Percentiles rank a stretch among this genome's conserved stretches.
These are phyloP conservation scores for Anseranas semipalmata DNA, from an alignment of 2,113 vertebrate species.

Conservation along the genomic window DNA sequence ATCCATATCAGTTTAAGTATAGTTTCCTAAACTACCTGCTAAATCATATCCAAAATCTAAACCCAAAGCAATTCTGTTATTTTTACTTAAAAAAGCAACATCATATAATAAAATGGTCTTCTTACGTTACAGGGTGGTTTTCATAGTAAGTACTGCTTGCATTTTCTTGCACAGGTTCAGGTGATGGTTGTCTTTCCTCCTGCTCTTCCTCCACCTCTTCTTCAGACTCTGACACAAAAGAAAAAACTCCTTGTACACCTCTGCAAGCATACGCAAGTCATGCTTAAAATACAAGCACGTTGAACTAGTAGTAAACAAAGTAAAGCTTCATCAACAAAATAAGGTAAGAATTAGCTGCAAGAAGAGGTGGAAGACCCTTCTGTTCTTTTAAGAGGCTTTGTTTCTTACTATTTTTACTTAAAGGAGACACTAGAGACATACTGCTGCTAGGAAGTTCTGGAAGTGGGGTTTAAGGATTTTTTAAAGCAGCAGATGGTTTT, in stretches of 20 bases:
- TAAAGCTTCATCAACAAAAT: not conserved
- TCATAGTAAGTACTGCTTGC: constrained; percentile 89
- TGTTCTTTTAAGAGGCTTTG: not conserved
- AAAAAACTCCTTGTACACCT: not conserved
- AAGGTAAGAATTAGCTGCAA: not conserved
- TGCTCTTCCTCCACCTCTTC: constrained; percentile 94
- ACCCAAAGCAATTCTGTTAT: not conserved
- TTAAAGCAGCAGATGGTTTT: not conserved
- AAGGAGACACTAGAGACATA: not conserved
- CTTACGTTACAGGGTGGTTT: constrained; percentile 89
- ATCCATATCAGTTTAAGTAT: not conserved
- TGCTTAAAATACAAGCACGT: not conserved
- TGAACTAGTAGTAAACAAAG: not conserved
- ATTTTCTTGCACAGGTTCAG: constrained; percentile 91
- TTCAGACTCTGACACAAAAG: constrained; percentile 85
- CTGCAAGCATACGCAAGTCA: accelerated
- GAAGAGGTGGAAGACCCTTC: not conserved
- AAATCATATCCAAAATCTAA: not conserved
- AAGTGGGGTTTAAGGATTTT: not conserved
- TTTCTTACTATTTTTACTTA: not conserved
- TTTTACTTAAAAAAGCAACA: not conserved
- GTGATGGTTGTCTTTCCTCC: constrained; percentile 90
- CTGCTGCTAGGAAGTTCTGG: not conserved
- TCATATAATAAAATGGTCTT: not conserved
- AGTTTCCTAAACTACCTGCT: not conserved